phyloP scores from a whole-genome alignment of 2,113 vertebrate species.

The Coreoperca whiteheadi region DNA sequence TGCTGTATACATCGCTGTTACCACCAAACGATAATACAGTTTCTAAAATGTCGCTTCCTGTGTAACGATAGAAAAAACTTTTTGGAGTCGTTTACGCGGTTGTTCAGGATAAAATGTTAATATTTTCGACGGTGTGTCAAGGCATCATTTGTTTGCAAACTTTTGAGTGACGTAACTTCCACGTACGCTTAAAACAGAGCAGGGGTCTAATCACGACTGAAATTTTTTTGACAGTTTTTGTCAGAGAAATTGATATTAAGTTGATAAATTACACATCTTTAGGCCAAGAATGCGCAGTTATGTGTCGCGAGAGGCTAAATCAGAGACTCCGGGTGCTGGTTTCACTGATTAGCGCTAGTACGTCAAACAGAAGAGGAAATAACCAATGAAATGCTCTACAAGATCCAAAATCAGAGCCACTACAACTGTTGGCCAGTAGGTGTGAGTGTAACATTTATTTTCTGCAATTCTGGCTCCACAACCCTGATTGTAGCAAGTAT shows the following conservation, averaged over 20 bases:
- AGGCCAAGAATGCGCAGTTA: not conserved
- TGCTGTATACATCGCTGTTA: not conserved
- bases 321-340: not conserved
- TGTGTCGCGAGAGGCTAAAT: not conserved
- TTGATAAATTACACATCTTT: not conserved
- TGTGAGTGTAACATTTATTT: conserved; percentile 67
- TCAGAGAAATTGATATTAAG: not conserved
- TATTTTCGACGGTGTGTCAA: not conserved
- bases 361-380: not conserved
- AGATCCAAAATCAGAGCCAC: conserved; percentile 10
- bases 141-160: conserved; percentile 16
- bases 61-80: not conserved
- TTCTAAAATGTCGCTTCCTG: not conserved
- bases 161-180: conserved; percentile 65
- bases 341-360: not conserved
- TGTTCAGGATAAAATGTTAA: rapidly evolving
- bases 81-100: not conserved
- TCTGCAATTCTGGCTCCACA: not conserved
- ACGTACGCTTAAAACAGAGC: conserved; percentile 26
- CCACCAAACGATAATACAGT: no score
- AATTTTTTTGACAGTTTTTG: not conserved
- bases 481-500: not conserved
- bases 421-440: conserved; percentile 63
- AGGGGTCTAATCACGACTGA: conserved; percentile 2
- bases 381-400: not conserved